These are phyloP conservation scores for Porites divaricata DNA, from an alignment of 92 coral and sea anemone species.

Conservation along the genomic window DNA sequence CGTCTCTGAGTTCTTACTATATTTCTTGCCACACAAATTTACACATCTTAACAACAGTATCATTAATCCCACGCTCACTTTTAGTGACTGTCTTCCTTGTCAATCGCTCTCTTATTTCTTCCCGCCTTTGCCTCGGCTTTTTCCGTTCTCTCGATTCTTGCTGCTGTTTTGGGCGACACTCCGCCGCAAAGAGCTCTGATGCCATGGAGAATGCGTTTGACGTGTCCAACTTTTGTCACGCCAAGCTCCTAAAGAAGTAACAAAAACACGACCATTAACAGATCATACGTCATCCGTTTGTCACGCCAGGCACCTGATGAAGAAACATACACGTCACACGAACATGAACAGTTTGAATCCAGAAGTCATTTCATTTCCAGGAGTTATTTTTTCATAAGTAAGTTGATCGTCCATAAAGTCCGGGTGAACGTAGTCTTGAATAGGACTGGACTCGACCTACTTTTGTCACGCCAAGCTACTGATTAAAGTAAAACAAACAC, in stretches of 20 bases:
- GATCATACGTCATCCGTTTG: slow-evolving; percentile 80
- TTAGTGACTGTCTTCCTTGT: slow-evolving; percentile 85
- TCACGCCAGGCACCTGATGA: slow-evolving; percentile 84
- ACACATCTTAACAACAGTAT: not conserved
- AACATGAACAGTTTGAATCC: not conserved
- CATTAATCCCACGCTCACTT: not conserved
- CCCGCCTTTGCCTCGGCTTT: slow-evolving; percentile 80
- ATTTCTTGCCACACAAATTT: not conserved
- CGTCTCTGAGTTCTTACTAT: not conserved
- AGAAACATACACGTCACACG: not conserved
- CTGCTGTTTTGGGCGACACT: slow-evolving; percentile 82
- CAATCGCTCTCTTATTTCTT: slow-evolving; percentile 49
- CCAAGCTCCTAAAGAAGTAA: slow-evolving; percentile 76
- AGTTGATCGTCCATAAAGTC: no score
- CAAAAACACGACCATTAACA: not conserved
- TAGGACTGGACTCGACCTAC: no score
- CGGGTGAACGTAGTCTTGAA: no score
- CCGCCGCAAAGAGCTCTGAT: slow-evolving; percentile 93
- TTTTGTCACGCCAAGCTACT: no score
- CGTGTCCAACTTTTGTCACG: slow-evolving; percentile 91
- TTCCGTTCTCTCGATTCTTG: slow-evolving; percentile 80
- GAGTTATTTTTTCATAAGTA: no score
- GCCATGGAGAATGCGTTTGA: slow-evolving; percentile 90
- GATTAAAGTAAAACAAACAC: no score
- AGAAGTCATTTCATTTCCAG: no score